A percentile compares a stretch with the other conserved stretches of the same genome.
These are phyloP conservation scores for Merluccius polli DNA, from an alignment of 2,797 vertebrate genomes.

Conservation along the genomic window DNA sequence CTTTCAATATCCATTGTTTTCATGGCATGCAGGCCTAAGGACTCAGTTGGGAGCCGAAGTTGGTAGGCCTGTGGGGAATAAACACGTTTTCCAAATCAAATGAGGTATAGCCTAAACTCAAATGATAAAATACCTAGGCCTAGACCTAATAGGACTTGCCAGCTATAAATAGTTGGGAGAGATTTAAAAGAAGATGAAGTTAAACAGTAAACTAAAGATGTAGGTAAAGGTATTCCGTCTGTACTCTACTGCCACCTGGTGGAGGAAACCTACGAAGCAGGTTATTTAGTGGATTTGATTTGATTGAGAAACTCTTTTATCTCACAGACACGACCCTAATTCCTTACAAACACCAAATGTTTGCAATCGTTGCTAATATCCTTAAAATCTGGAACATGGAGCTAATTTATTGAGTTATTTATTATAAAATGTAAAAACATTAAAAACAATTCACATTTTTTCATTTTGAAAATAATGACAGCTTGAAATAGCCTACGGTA, in stretches of 20 bases:
- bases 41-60: conserved; percentile 47
- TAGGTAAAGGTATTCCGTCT: not conserved
- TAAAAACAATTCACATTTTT: conserved; percentile 3
- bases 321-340: not conserved
- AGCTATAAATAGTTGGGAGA: not conserved
- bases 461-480: not conserved
- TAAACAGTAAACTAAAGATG: not conserved
- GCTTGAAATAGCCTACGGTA: not conserved
- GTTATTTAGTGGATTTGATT: not conserved
- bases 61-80: conserved; percentile 36
- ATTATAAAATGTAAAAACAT: not conserved
- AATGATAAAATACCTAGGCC: not conserved
- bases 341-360: not conserved
- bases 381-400: not conserved
- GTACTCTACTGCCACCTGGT: not conserved
- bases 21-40: conserved; percentile 37
- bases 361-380: not conserved
- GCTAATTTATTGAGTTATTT: not conserved
- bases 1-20: not conserved
- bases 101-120: not conserved
- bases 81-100: conserved; percentile 21
- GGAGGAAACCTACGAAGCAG: not conserved
- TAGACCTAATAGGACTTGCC: not conserved
- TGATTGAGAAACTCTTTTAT: not conserved
- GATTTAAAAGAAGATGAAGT: not conserved